Conservation (phyloP, 2,797 vertebrate species). For the Agapornis canus region DNA sequence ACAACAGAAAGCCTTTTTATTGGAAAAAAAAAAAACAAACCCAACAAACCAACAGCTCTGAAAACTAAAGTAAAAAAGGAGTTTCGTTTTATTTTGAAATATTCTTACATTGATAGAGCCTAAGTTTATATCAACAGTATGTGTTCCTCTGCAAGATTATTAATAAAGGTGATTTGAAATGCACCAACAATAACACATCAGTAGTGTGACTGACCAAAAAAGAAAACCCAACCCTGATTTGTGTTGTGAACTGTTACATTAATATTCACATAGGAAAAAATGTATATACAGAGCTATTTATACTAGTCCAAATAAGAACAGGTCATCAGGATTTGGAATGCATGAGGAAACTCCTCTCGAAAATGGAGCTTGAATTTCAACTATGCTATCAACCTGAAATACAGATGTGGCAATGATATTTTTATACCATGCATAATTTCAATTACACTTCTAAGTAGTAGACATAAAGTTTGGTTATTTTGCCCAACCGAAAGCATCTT, state of each 20-base stretch:
- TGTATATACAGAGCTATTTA: background rate
- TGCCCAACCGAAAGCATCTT: background rate
- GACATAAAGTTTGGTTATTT: background rate
- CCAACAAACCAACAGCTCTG: background rate
- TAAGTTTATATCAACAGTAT: background rate
- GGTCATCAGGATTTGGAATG: background rate
- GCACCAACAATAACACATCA: background rate
- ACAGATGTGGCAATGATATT: background rate
- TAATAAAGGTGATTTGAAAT: background rate
- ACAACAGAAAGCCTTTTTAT: background rate
- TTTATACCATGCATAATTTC: background rate
- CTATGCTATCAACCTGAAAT: background rate
- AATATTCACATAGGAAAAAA: background rate
- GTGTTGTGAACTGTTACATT: background rate
- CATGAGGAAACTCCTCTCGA: background rate
- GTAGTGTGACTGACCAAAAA: background rate
- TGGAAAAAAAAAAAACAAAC: background rate
- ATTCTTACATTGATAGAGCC: background rate
- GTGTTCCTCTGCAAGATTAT: background rate
- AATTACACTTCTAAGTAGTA: background rate
- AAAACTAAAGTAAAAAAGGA: background rate
- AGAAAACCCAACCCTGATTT: rapidly evolving
- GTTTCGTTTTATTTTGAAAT: background rate
- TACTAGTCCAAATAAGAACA: background rate
- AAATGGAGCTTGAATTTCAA: background rate